Conservation (phyloP, 2,888 invertebrate genomes). For the Serrognathus titanus region DNA sequence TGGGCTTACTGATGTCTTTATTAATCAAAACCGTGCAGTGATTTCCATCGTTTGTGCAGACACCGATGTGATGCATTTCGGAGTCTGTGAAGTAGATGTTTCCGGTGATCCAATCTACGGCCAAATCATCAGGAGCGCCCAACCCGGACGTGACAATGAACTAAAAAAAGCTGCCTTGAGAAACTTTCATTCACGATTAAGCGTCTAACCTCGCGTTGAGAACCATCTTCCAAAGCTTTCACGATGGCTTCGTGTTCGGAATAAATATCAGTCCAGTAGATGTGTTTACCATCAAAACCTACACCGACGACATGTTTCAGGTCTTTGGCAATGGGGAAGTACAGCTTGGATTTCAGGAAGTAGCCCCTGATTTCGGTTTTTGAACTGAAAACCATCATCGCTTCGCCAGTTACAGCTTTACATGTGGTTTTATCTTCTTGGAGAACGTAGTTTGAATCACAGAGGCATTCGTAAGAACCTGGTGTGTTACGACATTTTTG, state of each 20-base stretch:
- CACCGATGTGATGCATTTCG: slow-evolving; percentile 66
- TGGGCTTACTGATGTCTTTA: slow-evolving; percentile 61
- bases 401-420: slow-evolving; percentile 58
- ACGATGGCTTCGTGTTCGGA: slow-evolving; percentile 70
- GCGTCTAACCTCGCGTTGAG: slow-evolving; percentile 53
- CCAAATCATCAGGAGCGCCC: slow-evolving; percentile 70
- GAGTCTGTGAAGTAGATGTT: slow-evolving; percentile 83
- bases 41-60: slow-evolving; percentile 65
- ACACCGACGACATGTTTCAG: slow-evolving; percentile 65
- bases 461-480: slow-evolving; percentile 61
- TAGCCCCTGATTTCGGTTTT: slow-evolving; percentile 63
- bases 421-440: slow-evolving; percentile 55
- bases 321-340: slow-evolving; percentile 52
- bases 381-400: slow-evolving; percentile 66
- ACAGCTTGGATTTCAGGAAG: slow-evolving; percentile 55
- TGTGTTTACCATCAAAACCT: slow-evolving; percentile 62
- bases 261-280: slow-evolving; percentile 78
- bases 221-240: slow-evolving; percentile 60
- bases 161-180: slow-evolving; percentile 34
- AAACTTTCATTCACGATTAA: neutral
- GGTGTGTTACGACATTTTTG: slow-evolving; percentile 62
- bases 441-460: slow-evolving; percentile 57
- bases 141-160: slow-evolving; percentile 64
- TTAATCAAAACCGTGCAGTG: slow-evolving; percentile 64
- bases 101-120: slow-evolving; percentile 73